A percentile compares a stretch with the other conserved stretches of the same genome.
Evolutionary conservation across 2,113 vertebrate genomes (phyloP).

Genomic region (Sprattus sprattus): DNA sequence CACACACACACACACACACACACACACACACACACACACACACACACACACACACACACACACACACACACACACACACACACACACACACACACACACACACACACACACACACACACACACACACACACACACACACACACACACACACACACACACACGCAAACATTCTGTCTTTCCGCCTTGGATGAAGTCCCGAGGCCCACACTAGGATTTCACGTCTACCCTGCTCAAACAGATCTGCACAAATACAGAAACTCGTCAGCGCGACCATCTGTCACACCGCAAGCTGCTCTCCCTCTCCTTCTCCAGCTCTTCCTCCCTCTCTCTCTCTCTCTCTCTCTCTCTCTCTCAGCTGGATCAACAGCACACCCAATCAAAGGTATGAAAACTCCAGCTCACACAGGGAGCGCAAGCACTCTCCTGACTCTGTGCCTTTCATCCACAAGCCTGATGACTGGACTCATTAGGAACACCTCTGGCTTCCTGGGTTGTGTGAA

Average conservation of each 20-base stretch:
- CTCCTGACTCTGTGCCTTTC: background rate
- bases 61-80: background rate
- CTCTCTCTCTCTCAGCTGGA: background rate
- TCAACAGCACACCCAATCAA: background rate
- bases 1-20: too few relatives aligned
- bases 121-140: background rate
- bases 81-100: background rate
- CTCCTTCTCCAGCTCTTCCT: background rate
- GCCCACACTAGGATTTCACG: background rate
- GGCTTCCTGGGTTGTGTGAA: background rate
- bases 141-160: background rate
- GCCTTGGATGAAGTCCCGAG: background rate
- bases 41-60: too few relatives aligned
- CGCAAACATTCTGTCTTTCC: background rate
- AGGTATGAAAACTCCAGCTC: background rate
- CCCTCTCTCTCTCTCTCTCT: background rate
- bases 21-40: too few relatives aligned
- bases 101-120: slow-evolving; percentile 1
- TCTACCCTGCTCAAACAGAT: background rate
- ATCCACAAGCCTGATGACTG: background rate
- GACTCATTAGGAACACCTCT: background rate
- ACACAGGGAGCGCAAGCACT: background rate
- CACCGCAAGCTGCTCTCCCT: slow-evolving; percentile 1
- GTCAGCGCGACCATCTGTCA: slow-evolving; percentile 11
- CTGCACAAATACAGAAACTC: slow-evolving; percentile 2